A percentile compares a stretch with the other conserved stretches of the same genome.
These are phyloP conservation scores for Stenodema calcarata DNA, from an alignment of 2,888 invertebrate genomes.

Conservation along the genomic window DNA sequence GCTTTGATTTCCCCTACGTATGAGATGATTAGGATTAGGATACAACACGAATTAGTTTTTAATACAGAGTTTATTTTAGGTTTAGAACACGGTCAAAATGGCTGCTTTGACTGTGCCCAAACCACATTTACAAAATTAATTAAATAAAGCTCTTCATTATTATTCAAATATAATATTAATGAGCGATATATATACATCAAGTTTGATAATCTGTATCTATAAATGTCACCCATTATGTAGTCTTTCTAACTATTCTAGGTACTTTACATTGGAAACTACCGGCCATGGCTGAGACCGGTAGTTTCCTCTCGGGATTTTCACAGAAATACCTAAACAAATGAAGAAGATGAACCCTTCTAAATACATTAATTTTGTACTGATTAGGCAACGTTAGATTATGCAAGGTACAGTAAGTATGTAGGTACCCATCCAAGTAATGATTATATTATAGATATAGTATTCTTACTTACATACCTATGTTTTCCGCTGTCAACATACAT, in stretches of 20 bases:
- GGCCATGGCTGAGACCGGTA: conserved; percentile 24
- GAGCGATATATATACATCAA: not conserved
- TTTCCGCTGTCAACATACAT: not conserved
- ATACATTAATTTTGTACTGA: conserved; percentile 20
- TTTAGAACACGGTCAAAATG: conserved; percentile 19
- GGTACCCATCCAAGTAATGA: too few relatives aligned
- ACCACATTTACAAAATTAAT: not conserved
- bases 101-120: conserved; percentile 24
- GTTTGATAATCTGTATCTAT: not conserved
- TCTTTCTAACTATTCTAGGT: not conserved
- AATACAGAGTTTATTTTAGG: not conserved
- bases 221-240: not conserved
- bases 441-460: too few relatives aligned
- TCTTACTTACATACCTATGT: too few relatives aligned
- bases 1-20: too few relatives aligned
- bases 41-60: not conserved
- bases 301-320: not conserved
- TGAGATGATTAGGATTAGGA: too few relatives aligned
- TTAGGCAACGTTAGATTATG: not conserved
- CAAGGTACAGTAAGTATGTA: too few relatives aligned
- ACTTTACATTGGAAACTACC: not conserved
- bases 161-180: not conserved
- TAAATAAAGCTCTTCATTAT: not conserved
- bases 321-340: not conserved
- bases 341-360: not conserved